Evolutionary conservation across 2,888 invertebrate genomes (phyloP), one percentile per base, ranked within the genome.

Genomic region (Norana najaformis): DNA sequence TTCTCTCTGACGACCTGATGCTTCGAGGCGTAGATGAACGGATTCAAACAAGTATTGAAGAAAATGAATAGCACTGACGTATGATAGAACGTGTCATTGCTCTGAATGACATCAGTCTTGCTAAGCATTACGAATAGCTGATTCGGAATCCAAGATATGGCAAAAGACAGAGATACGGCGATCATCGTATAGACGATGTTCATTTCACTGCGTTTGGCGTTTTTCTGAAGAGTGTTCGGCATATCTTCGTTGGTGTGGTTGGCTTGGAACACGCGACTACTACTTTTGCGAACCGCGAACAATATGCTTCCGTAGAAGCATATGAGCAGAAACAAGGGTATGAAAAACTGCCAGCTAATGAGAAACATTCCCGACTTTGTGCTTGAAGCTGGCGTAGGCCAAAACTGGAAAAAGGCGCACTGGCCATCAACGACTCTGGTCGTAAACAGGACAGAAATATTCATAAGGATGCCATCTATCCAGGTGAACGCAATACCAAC

Each of bases 21-120:
- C 8, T 14, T 85, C 85, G 37, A 37, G 34, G 85, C 85, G 85
- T 85, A 85, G 85, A 85, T 85, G 30, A 85, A 85, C 36, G 85
- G 85, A 85, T 85, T 85, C 36, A 85, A 30, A 37, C 85, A 85
- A 37, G 85, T 85, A 37, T 85, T 85, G 85, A 85, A 37, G 85
- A 85, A 85, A 20, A 85, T 3, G 11, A 85, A 16, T n/a, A 85
- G 34, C 16, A 85, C 37, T 37, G 85, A 5, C 2, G 37, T 6
- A 35, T 85, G 35, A 16, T 85, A 85, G 36, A 85, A 35, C 5
- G 23, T 23, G 20, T 5, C 20, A 16, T 14, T 36, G 36, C 4
- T 0, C 20, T 36, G 4, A 37, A 16, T 16, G 85, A 36, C 35
- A 35, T 35, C 85, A 13, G 20, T 3, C 36, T 85, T 85, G 0